Evolutionary conservation across 2,797 vertebrate genomes (phyloP), one percentile per base, ranked within the genome.

Genomic region (Hapalemur alaotrensis): DNA sequence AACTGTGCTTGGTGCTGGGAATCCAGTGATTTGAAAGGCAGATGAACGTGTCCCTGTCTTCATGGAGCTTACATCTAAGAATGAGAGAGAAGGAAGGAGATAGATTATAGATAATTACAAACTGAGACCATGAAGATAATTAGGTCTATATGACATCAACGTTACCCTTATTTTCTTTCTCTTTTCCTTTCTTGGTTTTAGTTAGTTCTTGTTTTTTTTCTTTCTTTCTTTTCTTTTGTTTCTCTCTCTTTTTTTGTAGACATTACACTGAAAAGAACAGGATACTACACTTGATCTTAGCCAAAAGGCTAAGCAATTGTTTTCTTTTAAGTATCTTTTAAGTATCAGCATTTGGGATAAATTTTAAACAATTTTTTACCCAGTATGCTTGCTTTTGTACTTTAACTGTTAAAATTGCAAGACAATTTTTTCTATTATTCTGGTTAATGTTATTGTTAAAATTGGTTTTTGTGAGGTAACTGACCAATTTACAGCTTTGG

Each of bases 341-440:
- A 72, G 78, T 78, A 43, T 83, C 38, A 54, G 52, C 50, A 38
- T 92, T 90, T 67, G 59, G 32, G 54, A 41, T 80, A 65, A 48
- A 65, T 90, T 88, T 81, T 61, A 86, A 91, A 82, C 15, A 63
- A 2, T 54, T 84, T 50, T 91, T 75, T 73, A 81, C 41, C 48
- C 43, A 52, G 30, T 67, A 14, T 69, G 59, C 30, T 81, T 93
- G 13, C 35, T 76, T 86, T 93, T 81, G 43, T 91, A 59, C 59
- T 93, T 87, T 93, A 67, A 90, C 85, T 81, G 81, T 35, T 93
- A 81, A 91, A 86, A 69, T 81, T 79, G 18, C 25, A 86, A 85
- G 23, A 32, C 72, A 79, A 41, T 57, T 85, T 54, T 57, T 78
- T 14, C 13, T 20, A 75, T 72, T 94, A 65, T 73, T 80, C 35